Conservation (phyloP, 2,113 vertebrate genomes). For the Chamaea fasciata region DNA sequence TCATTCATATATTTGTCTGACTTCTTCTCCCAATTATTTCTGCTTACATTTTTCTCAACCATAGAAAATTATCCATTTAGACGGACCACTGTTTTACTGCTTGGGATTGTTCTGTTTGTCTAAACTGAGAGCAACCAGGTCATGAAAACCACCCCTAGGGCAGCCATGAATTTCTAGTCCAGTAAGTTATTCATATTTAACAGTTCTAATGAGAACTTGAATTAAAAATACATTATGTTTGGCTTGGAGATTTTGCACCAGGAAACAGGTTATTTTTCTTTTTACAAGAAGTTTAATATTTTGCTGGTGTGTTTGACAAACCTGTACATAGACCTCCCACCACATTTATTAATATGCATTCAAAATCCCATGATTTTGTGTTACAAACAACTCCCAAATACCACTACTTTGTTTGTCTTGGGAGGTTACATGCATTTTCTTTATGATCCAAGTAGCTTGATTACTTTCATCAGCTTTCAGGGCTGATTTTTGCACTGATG, state of each 20-base stretch:
- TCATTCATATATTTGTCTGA: background rate
- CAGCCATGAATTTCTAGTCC: background rate
- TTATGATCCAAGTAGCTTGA: background rate
- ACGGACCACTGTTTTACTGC: background rate
- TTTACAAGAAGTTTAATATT: background rate
- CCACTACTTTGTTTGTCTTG: background rate
- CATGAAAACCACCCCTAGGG: background rate
- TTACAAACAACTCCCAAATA: background rate
- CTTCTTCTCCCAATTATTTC: background rate
- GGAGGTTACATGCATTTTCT: background rate
- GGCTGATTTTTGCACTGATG: background rate
- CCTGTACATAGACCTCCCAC: background rate
- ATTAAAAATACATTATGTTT: background rate
- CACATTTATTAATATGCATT: background rate
- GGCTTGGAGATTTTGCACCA: background rate
- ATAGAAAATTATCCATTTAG: background rate
- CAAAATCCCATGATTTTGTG: background rate
- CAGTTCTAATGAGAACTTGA: background rate
- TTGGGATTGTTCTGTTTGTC: background rate
- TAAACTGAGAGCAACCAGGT: background rate
- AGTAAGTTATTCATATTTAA: constrained; percentile 16
- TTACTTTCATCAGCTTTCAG: background rate
- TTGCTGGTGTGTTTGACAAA: background rate
- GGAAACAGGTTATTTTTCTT: background rate
- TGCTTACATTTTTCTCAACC: background rate